phyloP scores from a whole-genome alignment of 2,113 vertebrate genomes.

The Salvelinus alpinus region DNA sequence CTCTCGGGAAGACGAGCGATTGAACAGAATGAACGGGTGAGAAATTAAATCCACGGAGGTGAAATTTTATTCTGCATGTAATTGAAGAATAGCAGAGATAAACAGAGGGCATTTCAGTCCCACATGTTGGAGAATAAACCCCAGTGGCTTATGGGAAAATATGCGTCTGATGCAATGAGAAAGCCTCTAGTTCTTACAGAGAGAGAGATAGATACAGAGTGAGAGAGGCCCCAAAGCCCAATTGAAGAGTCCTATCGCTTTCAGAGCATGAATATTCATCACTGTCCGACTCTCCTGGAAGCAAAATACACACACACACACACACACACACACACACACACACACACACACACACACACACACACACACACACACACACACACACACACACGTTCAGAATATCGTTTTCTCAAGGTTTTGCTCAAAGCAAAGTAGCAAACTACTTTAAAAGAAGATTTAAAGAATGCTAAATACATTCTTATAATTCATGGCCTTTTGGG shows the following conservation, averaged over 20 bases:
- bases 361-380: not conserved
- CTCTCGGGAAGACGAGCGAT: conserved; percentile 45
- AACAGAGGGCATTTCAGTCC: conserved; percentile 43
- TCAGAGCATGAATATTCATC: conserved; percentile 2
- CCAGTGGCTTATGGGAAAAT: conserved; percentile 31
- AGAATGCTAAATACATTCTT: conserved; percentile 33
- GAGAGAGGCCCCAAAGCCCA: not conserved
- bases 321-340: not conserved
- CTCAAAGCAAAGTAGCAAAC: conserved; percentile 35
- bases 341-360: not conserved
- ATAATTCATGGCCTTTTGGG: conserved; percentile 46
- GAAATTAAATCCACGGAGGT: conserved; percentile 66
- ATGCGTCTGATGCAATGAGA: conserved; percentile 28
- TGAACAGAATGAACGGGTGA: conserved; percentile 53
- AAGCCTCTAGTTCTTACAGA: not conserved
- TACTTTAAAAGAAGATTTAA: conserved; percentile 42
- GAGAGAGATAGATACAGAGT: not conserved
- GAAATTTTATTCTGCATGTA: conserved; percentile 59
- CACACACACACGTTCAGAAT: conserved; percentile 24
- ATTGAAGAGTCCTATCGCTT: conserved; percentile 1
- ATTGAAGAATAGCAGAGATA: conserved; percentile 55
- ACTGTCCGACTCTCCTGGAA: conserved; percentile 1
- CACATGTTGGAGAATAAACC: conserved; percentile 49
- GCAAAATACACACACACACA: conserved; percentile 20
- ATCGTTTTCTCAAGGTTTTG: conserved; percentile 32